Evolutionary conservation across 2,797 vertebrate species (phyloP).

Genomic region (Pantherophis vulpinus): DNA sequence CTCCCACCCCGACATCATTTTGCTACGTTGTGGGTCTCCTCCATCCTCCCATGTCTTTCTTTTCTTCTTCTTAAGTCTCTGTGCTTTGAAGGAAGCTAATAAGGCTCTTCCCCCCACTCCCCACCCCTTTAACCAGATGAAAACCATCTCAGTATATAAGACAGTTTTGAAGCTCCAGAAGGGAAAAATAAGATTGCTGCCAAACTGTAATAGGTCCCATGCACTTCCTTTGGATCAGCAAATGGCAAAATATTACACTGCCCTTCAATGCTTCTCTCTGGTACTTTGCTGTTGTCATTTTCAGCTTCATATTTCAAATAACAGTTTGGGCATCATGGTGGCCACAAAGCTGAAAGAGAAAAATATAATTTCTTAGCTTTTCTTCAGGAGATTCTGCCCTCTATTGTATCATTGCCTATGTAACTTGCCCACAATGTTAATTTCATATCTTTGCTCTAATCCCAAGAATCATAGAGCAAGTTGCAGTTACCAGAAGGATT

Average conservation of each 20-base stretch:
- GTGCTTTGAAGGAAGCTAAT: slow-evolving; percentile 70
- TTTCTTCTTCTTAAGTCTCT: slow-evolving; percentile 42
- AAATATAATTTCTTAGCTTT: slow-evolving; percentile 57
- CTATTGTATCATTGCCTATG: slow-evolving; percentile 39
- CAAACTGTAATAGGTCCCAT: slow-evolving; percentile 71
- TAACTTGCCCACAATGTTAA: background rate
- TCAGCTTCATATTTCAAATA: slow-evolving; percentile 52
- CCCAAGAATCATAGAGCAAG: background rate
- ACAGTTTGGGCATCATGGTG: slow-evolving; percentile 57
- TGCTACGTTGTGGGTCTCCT: slow-evolving; percentile 60
- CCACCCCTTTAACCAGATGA: slow-evolving; percentile 61
- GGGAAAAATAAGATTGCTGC: slow-evolving; percentile 73
- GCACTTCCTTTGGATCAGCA: slow-evolving; percentile 66
- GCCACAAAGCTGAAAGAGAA: slow-evolving; percentile 51
- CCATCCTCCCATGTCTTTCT: background rate
- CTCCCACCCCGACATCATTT: slow-evolving; percentile 67
- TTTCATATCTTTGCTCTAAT: background rate
- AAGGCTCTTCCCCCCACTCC: slow-evolving; percentile 25
- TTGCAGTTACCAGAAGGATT: background rate
- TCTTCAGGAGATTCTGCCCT: slow-evolving; percentile 50
- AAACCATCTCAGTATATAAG: slow-evolving; percentile 64
- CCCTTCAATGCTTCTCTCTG: slow-evolving; percentile 40
- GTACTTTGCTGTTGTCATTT: slow-evolving; percentile 43
- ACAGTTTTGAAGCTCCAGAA: slow-evolving; percentile 70
- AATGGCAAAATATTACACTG: slow-evolving; percentile 61